Conservation (phyloP, 2,888 invertebrate genomes). For the Eustalomyia histrio region DNA sequence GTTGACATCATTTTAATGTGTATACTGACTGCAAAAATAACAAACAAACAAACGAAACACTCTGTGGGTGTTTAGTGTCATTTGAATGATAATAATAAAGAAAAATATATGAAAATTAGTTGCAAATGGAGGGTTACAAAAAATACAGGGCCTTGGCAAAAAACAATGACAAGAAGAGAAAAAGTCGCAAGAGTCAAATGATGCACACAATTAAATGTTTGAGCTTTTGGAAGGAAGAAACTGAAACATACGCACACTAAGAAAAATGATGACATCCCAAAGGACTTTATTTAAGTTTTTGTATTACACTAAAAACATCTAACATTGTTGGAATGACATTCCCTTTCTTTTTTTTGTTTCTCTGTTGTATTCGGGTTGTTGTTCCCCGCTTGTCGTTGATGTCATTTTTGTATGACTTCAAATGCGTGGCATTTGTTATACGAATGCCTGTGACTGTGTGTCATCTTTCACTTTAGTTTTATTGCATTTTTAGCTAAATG, state of each 20-base stretch:
- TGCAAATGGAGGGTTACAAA: not conserved
- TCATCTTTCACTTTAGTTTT: conserved; percentile 40
- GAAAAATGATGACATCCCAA: conserved; percentile 29
- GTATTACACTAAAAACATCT: not conserved
- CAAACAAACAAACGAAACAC: not conserved
- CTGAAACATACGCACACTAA: not conserved
- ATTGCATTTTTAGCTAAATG: conserved; percentile 49
- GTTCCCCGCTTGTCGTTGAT: conserved; percentile 12
- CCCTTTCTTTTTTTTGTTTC: conserved; percentile 6
- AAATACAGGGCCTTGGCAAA: not conserved
- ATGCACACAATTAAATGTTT: conserved; percentile 30
- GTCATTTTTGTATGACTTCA: conserved; percentile 40
- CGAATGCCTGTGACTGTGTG: conserved; percentile 6
- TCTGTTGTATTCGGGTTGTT: not conserved
- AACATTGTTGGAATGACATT: conserved; percentile 18
- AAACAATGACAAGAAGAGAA: not conserved
- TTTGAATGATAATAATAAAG: conserved; percentile 22
- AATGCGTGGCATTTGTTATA: conserved; percentile 18
- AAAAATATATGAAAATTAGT: not conserved
- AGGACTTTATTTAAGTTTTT: conserved; percentile 16
- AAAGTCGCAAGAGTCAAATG: conserved; percentile 9
- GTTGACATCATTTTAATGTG: conserved; percentile 35
- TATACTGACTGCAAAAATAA: conserved; percentile 2
- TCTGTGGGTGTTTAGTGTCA: conserved; percentile 37
- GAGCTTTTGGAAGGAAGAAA: not conserved